phyloP scores from a whole-genome alignment of 2,113 vertebrate species.

The Gopherus flavomarginatus region DNA sequence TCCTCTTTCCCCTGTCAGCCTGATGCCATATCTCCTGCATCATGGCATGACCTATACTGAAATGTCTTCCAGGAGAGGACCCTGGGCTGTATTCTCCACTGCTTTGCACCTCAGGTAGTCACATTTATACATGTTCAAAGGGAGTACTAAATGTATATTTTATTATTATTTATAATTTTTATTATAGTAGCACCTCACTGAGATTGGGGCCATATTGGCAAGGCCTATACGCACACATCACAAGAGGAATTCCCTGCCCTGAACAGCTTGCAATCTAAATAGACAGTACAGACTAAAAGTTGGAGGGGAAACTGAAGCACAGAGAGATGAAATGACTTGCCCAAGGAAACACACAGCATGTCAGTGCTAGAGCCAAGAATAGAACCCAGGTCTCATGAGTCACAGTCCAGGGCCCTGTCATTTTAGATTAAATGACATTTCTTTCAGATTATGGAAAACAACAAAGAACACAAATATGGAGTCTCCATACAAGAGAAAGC shows the following conservation, averaged over 20 bases:
- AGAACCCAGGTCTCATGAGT: too few relatives aligned
- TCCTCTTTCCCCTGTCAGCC: not conserved
- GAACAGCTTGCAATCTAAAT: not conserved
- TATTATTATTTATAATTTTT: not conserved
- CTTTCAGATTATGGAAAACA: not conserved
- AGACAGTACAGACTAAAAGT: not conserved
- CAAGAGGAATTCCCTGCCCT: not conserved
- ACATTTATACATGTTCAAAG: rapidly evolving
- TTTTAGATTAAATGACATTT: not conserved
- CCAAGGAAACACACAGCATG: not conserved
- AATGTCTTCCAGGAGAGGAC: rapidly evolving
- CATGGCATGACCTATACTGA: rapidly evolving
- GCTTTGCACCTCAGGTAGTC: not conserved
- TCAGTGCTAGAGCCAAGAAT: not conserved
- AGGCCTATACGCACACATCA: not conserved
- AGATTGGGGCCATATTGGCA: not conserved
- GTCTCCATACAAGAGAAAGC: too few relatives aligned
- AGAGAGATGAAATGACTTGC: not conserved
- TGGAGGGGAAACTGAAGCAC: not conserved
- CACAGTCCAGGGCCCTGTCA: not conserved
- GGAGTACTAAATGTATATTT: not conserved
- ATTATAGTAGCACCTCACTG: not conserved
- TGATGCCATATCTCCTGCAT: not conserved
- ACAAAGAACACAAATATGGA: not conserved
- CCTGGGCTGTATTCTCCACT: not conserved